A percentile compares a stretch with the other conserved stretches of the same genome.
phyloP scores from a whole-genome alignment of 2,888 invertebrate species.

The Drosophila neotestacea region DNA sequence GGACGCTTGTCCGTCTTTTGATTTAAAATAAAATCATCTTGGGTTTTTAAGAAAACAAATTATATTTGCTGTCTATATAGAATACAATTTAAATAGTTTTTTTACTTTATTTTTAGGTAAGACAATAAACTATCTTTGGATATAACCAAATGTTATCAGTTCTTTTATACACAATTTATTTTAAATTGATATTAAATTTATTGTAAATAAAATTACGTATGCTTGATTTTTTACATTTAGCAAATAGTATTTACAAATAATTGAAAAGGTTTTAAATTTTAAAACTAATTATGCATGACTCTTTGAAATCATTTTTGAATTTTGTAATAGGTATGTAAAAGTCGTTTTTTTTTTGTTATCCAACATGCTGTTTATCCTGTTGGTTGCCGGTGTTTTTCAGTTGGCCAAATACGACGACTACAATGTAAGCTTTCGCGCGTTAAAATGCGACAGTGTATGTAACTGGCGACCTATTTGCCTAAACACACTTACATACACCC shows the following conservation, averaged over 20 bases:
- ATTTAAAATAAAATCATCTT: not conserved
- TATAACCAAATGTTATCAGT: too few species aligned
- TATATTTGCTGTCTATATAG: too few species aligned
- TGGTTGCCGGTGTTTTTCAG: constrained; percentile 48
- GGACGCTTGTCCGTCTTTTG: not conserved
- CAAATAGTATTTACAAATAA: too few species aligned
- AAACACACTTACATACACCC: constrained; percentile 52
- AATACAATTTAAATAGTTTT: too few species aligned
- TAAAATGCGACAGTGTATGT: constrained; percentile 64
- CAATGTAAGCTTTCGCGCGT: constrained; percentile 70
- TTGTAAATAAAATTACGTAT: too few species aligned
- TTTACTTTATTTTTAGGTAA: too few species aligned
- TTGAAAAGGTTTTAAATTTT: not conserved
- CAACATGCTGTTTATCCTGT: not conserved
- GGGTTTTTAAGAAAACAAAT: too few species aligned
- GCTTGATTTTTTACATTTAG: too few species aligned
- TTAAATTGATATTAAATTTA: too few species aligned
- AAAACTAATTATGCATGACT: not conserved
- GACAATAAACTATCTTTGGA: too few species aligned
- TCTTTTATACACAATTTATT: too few species aligned
- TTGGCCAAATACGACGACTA: constrained; percentile 64
- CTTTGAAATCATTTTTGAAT: not conserved
- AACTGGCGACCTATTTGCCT: constrained; percentile 76
- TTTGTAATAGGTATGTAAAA: constrained; percentile 20
- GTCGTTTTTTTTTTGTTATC: not conserved